These are phyloP conservation scores for Idaea biselata DNA, from an alignment of 2,888 invertebrate genomes.

Conservation along the genomic window DNA sequence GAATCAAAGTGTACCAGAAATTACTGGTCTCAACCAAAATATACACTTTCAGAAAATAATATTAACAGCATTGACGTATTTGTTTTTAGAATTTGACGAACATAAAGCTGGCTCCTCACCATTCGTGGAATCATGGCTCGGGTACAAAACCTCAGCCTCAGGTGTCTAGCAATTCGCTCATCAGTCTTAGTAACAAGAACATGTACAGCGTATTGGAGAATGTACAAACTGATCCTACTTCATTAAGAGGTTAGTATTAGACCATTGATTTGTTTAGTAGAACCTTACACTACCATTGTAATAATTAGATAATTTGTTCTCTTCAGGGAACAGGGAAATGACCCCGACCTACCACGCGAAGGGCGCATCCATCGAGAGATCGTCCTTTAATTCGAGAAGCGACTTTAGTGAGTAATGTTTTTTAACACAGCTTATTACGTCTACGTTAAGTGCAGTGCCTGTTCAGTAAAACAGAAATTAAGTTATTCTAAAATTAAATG, in stretches of 20 bases:
- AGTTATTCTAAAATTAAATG: too few species aligned
- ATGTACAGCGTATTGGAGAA: slow-evolving; percentile 64
- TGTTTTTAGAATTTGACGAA: slow-evolving; percentile 56
- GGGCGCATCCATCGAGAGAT: slow-evolving; percentile 73
- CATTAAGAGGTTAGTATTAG: slow-evolving; percentile 51
- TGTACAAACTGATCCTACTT: slow-evolving; percentile 57
- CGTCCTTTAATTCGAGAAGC: slow-evolving; percentile 68
- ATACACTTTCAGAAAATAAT: too few species aligned
- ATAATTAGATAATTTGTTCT: neutral
- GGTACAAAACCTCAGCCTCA: slow-evolving; percentile 61
- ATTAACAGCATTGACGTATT: neutral
- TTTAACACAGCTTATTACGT: neutral
- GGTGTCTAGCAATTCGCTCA: slow-evolving; percentile 53
- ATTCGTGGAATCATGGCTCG: slow-evolving; percentile 69
- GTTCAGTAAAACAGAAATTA: too few species aligned
- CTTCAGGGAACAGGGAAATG: slow-evolving; percentile 60
- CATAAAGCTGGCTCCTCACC: slow-evolving; percentile 65
- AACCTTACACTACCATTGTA: neutral
- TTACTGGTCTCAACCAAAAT: too few species aligned
- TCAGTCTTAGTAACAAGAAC: slow-evolving; percentile 56
- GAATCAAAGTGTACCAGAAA: too few species aligned
- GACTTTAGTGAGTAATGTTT: slow-evolving; percentile 60
- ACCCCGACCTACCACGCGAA: slow-evolving; percentile 64
- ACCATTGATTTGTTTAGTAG: neutral
- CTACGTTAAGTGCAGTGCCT: too few species aligned